Evolutionary conservation across 2,797 vertebrate species (phyloP), one percentile per base, ranked within the genome.

Genomic region (Rhadinocentrus ornatus): DNA sequence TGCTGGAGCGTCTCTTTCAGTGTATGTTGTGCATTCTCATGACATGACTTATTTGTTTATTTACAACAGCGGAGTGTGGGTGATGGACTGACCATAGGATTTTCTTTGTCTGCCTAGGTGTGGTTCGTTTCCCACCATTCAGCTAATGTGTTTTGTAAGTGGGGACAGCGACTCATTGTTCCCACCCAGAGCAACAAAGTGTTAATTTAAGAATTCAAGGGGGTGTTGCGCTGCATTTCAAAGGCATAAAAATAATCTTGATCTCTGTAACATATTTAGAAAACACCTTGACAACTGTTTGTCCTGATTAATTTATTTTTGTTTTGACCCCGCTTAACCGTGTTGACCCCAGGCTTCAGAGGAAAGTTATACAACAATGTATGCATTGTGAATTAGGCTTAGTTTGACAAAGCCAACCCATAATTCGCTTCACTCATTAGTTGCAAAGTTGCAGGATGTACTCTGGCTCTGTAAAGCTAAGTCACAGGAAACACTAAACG

Each of bases 61-160:
- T 91, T 91, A 78, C 62, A 52, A 69, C 76, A 78, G 27, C 58
- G 67, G 55, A 3, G 1, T 65, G 82, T 73, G 79, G 85, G 74
- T 87, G 90, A 88, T 85, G 75, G 65, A 60, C 68, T 44, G 75
- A 75, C 77, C 73, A 52, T 39, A 76, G 73, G 62, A 69, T 58
- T 82, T 31, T 63, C 77, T 89, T 88, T 88, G 83, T 86, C 67
- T 72, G 32, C 32, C 62, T 80, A 84, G 87, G 90, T 81, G 89
- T 78, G 89, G 88, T 75, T 70, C 27, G 82, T 81, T 92, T 91
- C 90, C 89, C 85, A 90, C 81, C 80, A 88, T 91, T 88, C 74
- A 90, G 54, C 69, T 44, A 53, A 63, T 75, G 72, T 62, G 57
- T 77, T 88, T 81, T 71, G 77, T 41, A 86, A 86, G 80, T 64